A percentile compares a stretch with the other conserved stretches of the same genome.
phyloP scores from a whole-genome alignment of 2,888 invertebrate genomes.

The Dexiosoma caninum region DNA sequence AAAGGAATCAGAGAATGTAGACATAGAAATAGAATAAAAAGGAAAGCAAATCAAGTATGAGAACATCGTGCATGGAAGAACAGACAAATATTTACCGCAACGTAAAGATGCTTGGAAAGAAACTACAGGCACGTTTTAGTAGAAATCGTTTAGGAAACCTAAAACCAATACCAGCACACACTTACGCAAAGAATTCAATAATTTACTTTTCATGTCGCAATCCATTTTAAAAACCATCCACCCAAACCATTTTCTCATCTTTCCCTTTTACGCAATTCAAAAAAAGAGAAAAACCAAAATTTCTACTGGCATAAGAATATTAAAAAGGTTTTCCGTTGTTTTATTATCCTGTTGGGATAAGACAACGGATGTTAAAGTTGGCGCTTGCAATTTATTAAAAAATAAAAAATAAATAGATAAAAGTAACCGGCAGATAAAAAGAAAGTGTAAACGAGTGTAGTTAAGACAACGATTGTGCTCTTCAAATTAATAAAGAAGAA shows the following conservation, averaged over 20 bases:
- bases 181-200: too few relatives aligned
- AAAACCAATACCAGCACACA: too few relatives aligned
- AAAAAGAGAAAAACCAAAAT: neutral
- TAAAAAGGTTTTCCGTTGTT: neutral
- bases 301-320: conserved; percentile 1
- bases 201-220: too few relatives aligned
- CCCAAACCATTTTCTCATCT: too few relatives aligned
- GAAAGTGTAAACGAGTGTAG: neutral
- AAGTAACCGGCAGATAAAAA: neutral
- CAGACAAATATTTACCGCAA: too few relatives aligned
- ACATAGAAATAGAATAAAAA: neutral
- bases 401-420: neutral
- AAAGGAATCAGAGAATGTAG: neutral
- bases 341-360: neutral
- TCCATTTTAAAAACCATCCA: too few relatives aligned
- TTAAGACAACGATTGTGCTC: neutral
- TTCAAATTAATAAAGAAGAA: too few relatives aligned
- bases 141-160: too few relatives aligned
- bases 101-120: too few relatives aligned
- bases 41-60: neutral
- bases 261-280: too few relatives aligned
- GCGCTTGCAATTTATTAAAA: neutral
- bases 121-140: too few relatives aligned
- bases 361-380: neutral
- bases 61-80: too few relatives aligned